These are phyloP conservation scores for Notolepis coatsorum DNA, from an alignment of 2,797 vertebrate genomes.

Conservation along the genomic window DNA sequence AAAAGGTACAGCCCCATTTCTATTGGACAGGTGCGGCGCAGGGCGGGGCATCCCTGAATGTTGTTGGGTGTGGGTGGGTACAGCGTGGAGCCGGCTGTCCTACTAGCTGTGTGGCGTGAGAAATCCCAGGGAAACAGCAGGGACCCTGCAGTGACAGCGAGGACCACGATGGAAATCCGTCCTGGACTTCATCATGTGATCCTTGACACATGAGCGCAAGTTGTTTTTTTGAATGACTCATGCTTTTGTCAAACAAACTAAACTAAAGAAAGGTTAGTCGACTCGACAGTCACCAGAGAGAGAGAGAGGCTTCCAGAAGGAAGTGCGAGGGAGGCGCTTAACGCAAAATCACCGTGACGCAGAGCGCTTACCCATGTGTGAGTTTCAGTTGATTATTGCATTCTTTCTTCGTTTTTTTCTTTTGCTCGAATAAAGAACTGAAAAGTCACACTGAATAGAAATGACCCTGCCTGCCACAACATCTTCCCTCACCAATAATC, in stretches of 20 bases:
- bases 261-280: background rate
- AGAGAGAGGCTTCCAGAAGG: conserved; percentile 50
- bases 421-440: too few relatives aligned
- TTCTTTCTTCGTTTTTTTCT: too few relatives aligned
- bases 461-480: background rate
- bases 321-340: conserved; percentile 57
- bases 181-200: too few relatives aligned
- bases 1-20: background rate
- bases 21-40: conserved; percentile 26
- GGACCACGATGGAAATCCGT: too few relatives aligned
- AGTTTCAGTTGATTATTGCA: too few relatives aligned
- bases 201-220: too few relatives aligned
- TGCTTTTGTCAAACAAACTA: too few relatives aligned
- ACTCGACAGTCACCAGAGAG: conserved; percentile 35
- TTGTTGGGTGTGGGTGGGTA: conserved; percentile 38
- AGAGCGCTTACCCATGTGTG: too few relatives aligned
- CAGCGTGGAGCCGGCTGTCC: conserved; percentile 62
- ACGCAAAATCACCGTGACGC: conserved; percentile 42
- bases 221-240: too few relatives aligned
- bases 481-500: too few relatives aligned
- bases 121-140: conserved; percentile 27
- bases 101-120: conserved; percentile 44
- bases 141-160: conserved; percentile 18
- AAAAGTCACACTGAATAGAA: background rate
- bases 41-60: conserved; percentile 37